Evolutionary conservation across 92 coral and sea anemone genomes (phyloP), one percentile per base, ranked within the genome.

Genomic region (Phymanthus crucifer): DNA sequence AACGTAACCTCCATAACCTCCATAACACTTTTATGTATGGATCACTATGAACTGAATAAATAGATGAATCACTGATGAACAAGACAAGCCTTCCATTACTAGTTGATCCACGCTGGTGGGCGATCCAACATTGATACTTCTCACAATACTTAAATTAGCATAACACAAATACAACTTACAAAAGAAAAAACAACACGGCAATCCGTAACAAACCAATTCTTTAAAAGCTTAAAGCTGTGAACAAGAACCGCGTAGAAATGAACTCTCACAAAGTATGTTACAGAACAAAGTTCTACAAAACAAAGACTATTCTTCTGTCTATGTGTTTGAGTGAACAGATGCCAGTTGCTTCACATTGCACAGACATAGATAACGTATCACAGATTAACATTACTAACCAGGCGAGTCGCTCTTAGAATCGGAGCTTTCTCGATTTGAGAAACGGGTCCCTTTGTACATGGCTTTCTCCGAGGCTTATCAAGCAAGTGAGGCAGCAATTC

Each of bases 401-500:
- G 46, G 65, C 9, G 83, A 67, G 83, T 37, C 46, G 26, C 40
- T 47, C 83, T 50, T 70, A n/a, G 68, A 27, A 61, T 27, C 68
- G 29, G 68, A 7, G 35, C 68, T 61, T 18, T 29, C 48, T 64
- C 35, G 75, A 68, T 40, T 50, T 40, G 83, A 45, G 73, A 79
- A 79, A 37, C 83, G 83, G 68, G 75, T 79, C 68, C 83, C 83
- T 70, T 79, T 79, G 32, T 79, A 79, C 83, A 79, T 79, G 45
- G 32, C 69, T 61, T 35, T 47, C 27, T 40, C 54, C 52, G 26
- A 77, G 40, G 81, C 68, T 24, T 61, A 77, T 61, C 40, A 70
- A 77, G 36, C 35, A 61, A 57, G 24, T 23, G 23, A 77, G 81
- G 45, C 43, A 36, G 31, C 27, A 64, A 31, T 61, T 61, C 40